Conservation (phyloP, 2,797 vertebrate genomes). For the Gadopsis bispinosus region DNA sequence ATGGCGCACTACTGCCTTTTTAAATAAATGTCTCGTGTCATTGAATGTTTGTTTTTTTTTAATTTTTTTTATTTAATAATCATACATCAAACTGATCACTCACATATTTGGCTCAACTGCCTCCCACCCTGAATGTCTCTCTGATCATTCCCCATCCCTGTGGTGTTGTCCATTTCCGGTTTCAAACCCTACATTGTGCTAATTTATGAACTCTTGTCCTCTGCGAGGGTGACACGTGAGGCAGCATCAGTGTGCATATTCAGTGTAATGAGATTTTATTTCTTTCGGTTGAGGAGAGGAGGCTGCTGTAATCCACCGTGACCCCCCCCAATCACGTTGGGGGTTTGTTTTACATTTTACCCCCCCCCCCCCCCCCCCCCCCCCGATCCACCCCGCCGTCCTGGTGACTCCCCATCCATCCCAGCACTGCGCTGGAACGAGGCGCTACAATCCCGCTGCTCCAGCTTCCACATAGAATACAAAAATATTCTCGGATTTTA, state of each 20-base stretch:
- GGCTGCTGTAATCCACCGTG: constrained; percentile 17
- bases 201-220: constrained; percentile 11
- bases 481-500: neutral
- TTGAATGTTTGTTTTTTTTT: constrained; percentile 37
- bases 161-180: fast-evolving
- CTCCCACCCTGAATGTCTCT: too few relatives aligned
- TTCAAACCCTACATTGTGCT: neutral
- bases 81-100: constrained; percentile 5
- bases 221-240: neutral
- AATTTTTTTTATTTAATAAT: constrained; percentile 51
- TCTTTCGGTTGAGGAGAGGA: constrained; percentile 10
- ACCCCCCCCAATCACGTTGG: constrained; percentile 42
- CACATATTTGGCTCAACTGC: neutral
- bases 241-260: constrained; percentile 2
- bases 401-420: constrained; percentile 64
- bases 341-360: too few relatives aligned
- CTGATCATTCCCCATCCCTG: neutral
- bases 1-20: constrained; percentile 46
- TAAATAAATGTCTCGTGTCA: constrained; percentile 60
- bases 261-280: neutral
- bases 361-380: constrained; percentile 54
- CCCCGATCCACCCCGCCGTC: constrained; percentile 46
- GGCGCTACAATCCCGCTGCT: constrained; percentile 8
- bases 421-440: constrained; percentile 48
- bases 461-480: neutral